These are phyloP conservation scores for Ailuropoda melanoleuca DNA, from an alignment of 2,113 vertebrate species.

Conservation along the genomic window DNA sequence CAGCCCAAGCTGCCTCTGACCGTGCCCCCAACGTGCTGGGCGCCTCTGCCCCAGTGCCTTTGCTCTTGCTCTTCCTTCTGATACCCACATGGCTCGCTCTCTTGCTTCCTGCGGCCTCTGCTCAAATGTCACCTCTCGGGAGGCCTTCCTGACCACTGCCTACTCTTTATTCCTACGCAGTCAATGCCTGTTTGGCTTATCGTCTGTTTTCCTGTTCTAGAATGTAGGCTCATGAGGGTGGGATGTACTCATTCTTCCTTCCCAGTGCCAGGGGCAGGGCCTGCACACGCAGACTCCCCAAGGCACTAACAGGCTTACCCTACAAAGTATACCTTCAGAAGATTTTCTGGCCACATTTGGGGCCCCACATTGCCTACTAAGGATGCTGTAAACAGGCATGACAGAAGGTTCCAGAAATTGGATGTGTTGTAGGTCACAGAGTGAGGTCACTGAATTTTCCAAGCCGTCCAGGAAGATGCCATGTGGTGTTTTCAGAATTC, in stretches of 20 bases:
- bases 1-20: background rate
- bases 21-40: rapidly evolving
- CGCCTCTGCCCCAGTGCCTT: rapidly evolving
- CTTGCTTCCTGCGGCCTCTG: background rate
- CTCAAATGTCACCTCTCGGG: background rate
- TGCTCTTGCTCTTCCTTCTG: background rate
- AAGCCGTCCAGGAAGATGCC: background rate
- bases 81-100: rapidly evolving
- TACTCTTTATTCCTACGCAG: rapidly evolving
- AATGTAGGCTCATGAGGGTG: background rate
- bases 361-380: background rate
- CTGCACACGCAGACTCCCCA: rapidly evolving
- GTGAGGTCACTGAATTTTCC: background rate
- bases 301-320: no score
- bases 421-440: no score
- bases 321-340: background rate
- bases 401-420: background rate
- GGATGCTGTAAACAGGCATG: no score
- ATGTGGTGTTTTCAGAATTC: background rate
- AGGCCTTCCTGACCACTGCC: background rate
- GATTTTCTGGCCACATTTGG: background rate
- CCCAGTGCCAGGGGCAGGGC: background rate
- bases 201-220: no score
- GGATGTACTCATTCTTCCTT: background rate
- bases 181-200: rapidly evolving